Evolutionary conservation across 2,113 vertebrate genomes (phyloP), one percentile per base, ranked within the genome.

Genomic region (Steatornis caripensis): DNA sequence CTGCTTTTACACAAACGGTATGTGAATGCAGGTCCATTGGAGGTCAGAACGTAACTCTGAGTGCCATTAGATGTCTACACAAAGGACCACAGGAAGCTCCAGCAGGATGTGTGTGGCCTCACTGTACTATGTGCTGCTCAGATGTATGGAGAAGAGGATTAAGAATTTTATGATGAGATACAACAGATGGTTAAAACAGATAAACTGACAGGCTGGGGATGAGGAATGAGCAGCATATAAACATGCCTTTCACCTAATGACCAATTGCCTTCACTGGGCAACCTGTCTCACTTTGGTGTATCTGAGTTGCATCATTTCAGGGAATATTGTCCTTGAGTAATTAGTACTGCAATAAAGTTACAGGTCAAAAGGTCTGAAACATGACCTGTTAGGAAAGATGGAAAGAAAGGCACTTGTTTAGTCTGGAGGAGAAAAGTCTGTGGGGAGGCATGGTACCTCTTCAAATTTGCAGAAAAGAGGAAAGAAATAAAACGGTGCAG

Each of bases 301-400:
- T 87, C 39, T 85, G 49, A 69, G 32, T 93, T 94, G 71, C 66
- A 77, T 58, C 29, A 76, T 80, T 97, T 91, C 81, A 80, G 71
- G 54, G 58, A 95, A 65, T 74, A 62, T 53, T 83, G 29, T 53
- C 64, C 34, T 49, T 54, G 57, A 58, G n/a, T 87, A 29, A 82
- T 92, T 53, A 89, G 43, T 68, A 54, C 24, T 41, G 36, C 57
- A 90, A 6, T 64, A 48, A 66, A 84, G 65, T 65, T 87, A 53
- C n/a, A 55, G 45, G 71, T 90, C 83, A 89, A 89, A 91, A 78
- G 23, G 76, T 93, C 72, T 92, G 89, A 92, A 96, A 90, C n/a
- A 45, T 19, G 71, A 84, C 62, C 58, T 86, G 60, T 48, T 89
- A 65, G 66, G 41, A 83, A 88, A 86, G 51, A 86, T 43, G 17